Conservation (phyloP, 2,797 vertebrate species). For the Chaetophractus vellerosus region DNA sequence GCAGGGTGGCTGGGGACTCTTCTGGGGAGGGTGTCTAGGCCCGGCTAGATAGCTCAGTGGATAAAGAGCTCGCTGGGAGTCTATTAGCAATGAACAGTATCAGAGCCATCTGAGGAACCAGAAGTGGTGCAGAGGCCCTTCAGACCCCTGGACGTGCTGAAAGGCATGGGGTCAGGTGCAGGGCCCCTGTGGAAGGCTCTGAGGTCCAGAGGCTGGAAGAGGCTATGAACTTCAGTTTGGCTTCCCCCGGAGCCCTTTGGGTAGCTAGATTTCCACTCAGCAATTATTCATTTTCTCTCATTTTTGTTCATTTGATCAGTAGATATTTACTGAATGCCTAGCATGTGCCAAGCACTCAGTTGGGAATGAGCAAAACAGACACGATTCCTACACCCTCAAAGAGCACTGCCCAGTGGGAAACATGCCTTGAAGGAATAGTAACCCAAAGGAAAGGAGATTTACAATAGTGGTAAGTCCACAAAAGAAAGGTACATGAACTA, state of each 20-base stretch:
- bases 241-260: neutral
- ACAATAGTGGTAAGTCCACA: neutral
- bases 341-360: neutral
- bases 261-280: neutral
- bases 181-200: neutral
- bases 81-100: neutral
- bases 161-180: neutral
- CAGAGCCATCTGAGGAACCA: neutral
- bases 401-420: neutral
- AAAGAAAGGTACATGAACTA: neutral
- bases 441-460: neutral
- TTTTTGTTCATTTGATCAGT: neutral
- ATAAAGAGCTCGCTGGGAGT: no score
- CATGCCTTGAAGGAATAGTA: neutral
- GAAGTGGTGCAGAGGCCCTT: neutral
- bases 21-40: neutral
- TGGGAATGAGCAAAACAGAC: neutral
- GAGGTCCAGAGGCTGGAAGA: neutral
- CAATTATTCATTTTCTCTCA: slow-evolving; percentile 8
- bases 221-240: neutral
- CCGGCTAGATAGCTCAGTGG: no score
- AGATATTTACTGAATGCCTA: slow-evolving; percentile 18
- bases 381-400: neutral
- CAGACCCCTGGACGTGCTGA: neutral
- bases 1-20: neutral